Percentiles rank a stretch among this genome's conserved stretches.
Conservation (phyloP, 2,797 vertebrate species). For the Perdix hodgsoniae region DNA sequence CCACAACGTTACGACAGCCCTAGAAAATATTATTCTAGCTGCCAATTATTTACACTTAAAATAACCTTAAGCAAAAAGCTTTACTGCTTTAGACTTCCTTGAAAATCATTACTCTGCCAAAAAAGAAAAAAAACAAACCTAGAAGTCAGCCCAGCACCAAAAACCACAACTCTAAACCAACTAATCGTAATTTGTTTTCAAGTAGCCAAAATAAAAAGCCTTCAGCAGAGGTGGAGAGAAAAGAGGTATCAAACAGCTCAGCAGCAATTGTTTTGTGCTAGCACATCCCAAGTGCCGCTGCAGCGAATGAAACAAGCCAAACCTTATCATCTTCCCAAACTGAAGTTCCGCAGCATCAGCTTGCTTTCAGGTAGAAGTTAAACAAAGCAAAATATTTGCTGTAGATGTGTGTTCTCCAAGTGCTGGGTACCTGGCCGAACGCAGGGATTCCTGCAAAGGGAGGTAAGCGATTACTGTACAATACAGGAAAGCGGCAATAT, state of each 20-base stretch:
- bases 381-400: not conserved
- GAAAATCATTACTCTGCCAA: not conserved
- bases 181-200: not conserved
- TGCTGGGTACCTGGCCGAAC: not conserved
- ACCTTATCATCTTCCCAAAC: not conserved
- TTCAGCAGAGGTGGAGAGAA: not conserved
- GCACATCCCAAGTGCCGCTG: not conserved
- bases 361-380: not conserved
- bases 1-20: not conserved
- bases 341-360: accelerated
- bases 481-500: accelerated
- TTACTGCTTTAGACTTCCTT: not conserved
- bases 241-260: not conserved
- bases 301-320: not conserved
- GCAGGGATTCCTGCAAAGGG: not conserved
- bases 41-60: not conserved
- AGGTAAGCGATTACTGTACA: not conserved
- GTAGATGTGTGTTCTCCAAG: not conserved
- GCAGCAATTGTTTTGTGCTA: not conserved
- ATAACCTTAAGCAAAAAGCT: not conserved
- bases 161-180: not conserved
- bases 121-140: not conserved
- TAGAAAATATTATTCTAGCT: not conserved
- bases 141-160: not conserved
- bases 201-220: not conserved